phyloP scores from a whole-genome alignment of 2,113 vertebrate genomes.

The Alethe castanea region DNA sequence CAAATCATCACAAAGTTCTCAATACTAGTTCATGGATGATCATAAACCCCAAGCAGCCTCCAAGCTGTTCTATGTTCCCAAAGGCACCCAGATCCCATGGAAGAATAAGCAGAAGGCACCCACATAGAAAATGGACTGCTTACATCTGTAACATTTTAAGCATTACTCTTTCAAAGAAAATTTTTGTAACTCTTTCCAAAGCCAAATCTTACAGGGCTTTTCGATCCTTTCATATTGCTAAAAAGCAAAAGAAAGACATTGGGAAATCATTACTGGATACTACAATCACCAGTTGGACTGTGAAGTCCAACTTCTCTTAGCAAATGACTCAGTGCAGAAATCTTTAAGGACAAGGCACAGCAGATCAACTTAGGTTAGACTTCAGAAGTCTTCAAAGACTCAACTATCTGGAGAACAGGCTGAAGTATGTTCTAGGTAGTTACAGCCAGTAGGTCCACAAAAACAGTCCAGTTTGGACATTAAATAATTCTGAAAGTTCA shows the following conservation, averaged over 20 bases:
- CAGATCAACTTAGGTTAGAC: background rate
- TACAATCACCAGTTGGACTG: background rate
- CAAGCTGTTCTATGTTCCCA: background rate
- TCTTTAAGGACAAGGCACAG: background rate
- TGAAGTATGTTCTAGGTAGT: background rate
- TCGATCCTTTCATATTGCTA: background rate
- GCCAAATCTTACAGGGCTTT: background rate
- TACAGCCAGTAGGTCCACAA: background rate
- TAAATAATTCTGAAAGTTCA: background rate
- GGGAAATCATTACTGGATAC: background rate
- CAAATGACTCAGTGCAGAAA: background rate
- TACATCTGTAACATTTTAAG: background rate
- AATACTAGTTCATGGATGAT: background rate
- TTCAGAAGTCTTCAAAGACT: background rate
- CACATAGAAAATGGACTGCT: background rate
- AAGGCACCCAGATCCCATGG: background rate
- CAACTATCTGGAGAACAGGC: background rate
- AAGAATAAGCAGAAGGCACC: background rate
- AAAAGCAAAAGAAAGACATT: background rate
- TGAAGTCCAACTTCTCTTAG: background rate
- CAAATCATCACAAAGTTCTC: background rate
- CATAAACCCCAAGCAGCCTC: background rate
- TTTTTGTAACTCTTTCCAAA: background rate
- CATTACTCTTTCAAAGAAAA: background rate
- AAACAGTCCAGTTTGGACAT: background rate